phyloP scores from a whole-genome alignment of 1,140 invertebrate species.

The Alviniconcha marisindica region DNA sequence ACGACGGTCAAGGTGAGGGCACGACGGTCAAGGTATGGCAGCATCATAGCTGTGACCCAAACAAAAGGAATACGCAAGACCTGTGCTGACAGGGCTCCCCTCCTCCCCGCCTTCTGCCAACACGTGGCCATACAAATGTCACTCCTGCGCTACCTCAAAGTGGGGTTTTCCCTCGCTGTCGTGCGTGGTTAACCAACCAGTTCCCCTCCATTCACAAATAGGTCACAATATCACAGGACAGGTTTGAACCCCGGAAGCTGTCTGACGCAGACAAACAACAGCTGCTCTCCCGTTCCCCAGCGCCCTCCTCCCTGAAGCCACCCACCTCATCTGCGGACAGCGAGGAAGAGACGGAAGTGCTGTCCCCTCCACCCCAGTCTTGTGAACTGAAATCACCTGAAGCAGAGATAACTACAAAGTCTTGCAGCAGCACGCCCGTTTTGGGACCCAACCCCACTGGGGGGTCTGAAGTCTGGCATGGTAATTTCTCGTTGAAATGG shows the following conservation, averaged over 20 bases:
- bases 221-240: slow-evolving; percentile 44
- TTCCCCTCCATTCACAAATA: slow-evolving; percentile 44
- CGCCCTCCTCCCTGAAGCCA: neutral
- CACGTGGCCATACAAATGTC: too few relatives aligned
- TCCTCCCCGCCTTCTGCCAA: too few relatives aligned
- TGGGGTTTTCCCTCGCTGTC: too few relatives aligned
- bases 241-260: neutral
- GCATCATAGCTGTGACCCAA: too few relatives aligned
- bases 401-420: neutral
- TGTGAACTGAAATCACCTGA: neutral
- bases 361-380: neutral
- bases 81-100: too few relatives aligned
- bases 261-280: slow-evolving; percentile 10
- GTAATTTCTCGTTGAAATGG: neutral
- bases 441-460: too few relatives aligned
- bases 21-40: too few relatives aligned
- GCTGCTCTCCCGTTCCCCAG: neutral
- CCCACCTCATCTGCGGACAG: slow-evolving; percentile 3
- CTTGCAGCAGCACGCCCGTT: slow-evolving; percentile 35
- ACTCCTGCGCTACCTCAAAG: too few relatives aligned
- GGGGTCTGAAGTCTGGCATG: neutral
- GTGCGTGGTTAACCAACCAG: too few relatives aligned
- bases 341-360: neutral
- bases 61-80: too few relatives aligned
- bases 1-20: too few relatives aligned